Evolutionary conservation across 2,797 vertebrate genomes (phyloP), one percentile per base, ranked within the genome.

Genomic region (Mormyrus proboscirostris): DNA sequence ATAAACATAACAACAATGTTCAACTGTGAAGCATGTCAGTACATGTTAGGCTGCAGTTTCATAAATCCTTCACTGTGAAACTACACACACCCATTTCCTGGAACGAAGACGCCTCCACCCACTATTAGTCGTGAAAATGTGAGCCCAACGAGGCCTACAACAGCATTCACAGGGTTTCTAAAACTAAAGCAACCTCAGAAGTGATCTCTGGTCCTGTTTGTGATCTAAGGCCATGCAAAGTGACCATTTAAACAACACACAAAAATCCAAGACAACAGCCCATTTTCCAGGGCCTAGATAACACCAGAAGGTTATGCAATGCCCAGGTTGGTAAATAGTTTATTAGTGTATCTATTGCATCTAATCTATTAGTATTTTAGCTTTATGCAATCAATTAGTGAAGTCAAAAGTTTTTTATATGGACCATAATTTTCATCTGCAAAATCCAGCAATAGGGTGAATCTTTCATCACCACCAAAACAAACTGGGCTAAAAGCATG

Each of bases 241-340:
- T 33, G 1, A 49, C 22, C 82, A 51, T 47, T 79, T 47, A 47
- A 47, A 47, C n/a, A 79, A 47, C 2, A n/a, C 33, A 79, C n/a
- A 50, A 85, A 85, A 53, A 7, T 44, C 7, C 19, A n/a, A 84
- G 38, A 47, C 25, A 85, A 29, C 19, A 47, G 38, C 2, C n/a
- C 16, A n/a, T 47, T 79, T 79, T 44, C 76, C 16, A 44, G 73
- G n/a, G 16, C 16, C 73, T 47, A 79, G 33, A 79, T 14, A 57
- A 65, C 41, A 25, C 16, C 4, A 25, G 59, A 86, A 79, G 50
- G 50, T 38, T 53, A 41, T 44, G 50, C 16, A 82, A 38, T 59
- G 53, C 41, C 9, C 47, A 12, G 41, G 76, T 86, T 88, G 86
- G 76, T 88, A 90, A 90, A 90, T 88, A 85, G 87, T 86, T 90